Evolutionary conservation across 2,113 vertebrate species (phyloP).

Genomic region (Crotophaga sulcirostris): DNA sequence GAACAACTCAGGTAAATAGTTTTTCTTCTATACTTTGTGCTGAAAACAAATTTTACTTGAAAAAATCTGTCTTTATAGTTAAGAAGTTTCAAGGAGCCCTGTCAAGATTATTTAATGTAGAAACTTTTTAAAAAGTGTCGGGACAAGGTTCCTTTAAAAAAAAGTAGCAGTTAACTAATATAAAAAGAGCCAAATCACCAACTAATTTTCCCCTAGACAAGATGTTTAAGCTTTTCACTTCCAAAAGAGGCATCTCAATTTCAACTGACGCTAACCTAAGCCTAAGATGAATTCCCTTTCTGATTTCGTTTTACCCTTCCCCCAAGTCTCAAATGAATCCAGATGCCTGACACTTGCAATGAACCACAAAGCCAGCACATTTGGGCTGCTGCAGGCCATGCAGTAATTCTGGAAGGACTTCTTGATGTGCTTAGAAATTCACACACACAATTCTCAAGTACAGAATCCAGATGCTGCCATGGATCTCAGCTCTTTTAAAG

Average conservation of each 20-base stretch:
- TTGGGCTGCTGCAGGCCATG: neutral
- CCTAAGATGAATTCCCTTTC: neutral
- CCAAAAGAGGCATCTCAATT: neutral
- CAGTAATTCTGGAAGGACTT: neutral
- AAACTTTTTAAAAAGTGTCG: neutral
- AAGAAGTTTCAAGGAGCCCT: neutral
- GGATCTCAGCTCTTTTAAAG: neutral
- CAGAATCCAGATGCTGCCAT: neutral
- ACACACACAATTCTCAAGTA: neutral
- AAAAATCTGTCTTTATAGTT: neutral
- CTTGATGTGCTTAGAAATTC: neutral
- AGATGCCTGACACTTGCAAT: neutral
- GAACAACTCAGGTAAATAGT: slow-evolving; percentile 83
- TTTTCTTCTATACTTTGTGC: neutral
- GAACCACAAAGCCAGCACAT: neutral
- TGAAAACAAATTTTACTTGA: neutral
- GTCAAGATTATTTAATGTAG: neutral
- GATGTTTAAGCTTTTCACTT: neutral
- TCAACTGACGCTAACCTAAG: neutral
- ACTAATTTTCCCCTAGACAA: neutral
- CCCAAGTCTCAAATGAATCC: neutral
- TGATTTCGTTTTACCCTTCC: neutral
- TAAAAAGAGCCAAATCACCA: neutral
- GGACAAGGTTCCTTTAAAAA: neutral
- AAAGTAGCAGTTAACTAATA: neutral